These are phyloP conservation scores for Tautogolabrus adspersus DNA, from an alignment of 2,113 vertebrate species.

Conservation along the genomic window DNA sequence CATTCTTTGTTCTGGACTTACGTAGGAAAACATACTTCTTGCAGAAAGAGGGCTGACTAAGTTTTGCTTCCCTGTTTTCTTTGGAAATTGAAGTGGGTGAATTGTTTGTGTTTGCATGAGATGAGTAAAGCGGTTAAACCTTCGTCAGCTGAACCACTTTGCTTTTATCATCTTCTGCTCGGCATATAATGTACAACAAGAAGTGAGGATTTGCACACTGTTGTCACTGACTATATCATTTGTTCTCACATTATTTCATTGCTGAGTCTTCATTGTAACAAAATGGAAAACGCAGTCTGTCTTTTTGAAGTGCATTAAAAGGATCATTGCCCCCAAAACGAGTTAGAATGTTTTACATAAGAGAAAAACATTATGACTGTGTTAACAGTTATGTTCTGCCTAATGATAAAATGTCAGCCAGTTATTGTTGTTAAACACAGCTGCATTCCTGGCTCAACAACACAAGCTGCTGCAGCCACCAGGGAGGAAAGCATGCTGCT, in stretches of 20 bases:
- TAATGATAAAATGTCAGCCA: slow-evolving; percentile 1
- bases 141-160: slow-evolving; percentile 25
- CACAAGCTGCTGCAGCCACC: slow-evolving; percentile 35
- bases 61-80: slow-evolving; percentile 20
- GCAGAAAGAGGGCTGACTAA: background rate
- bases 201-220: background rate
- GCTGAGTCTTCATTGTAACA: background rate
- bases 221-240: background rate
- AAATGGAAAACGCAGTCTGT: background rate
- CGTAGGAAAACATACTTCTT: background rate
- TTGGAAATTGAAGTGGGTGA: slow-evolving; percentile 9
- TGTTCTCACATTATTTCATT: background rate
- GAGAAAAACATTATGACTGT: background rate
- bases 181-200: background rate
- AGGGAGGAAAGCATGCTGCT: slow-evolving; percentile 8
- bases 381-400: slow-evolving; percentile 2
- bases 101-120: slow-evolving; percentile 11
- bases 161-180: slow-evolving; percentile 7
- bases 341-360: slow-evolving; percentile 15
- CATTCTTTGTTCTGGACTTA: background rate
- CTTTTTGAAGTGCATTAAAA: slow-evolving; percentile 10
- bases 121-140: background rate
- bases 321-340: background rate
- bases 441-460: slow-evolving; percentile 13
- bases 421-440: slow-evolving; percentile 24